These are phyloP conservation scores for Zosterops japonicus DNA, from an alignment of 2,113 vertebrate species.

Conservation along the genomic window DNA sequence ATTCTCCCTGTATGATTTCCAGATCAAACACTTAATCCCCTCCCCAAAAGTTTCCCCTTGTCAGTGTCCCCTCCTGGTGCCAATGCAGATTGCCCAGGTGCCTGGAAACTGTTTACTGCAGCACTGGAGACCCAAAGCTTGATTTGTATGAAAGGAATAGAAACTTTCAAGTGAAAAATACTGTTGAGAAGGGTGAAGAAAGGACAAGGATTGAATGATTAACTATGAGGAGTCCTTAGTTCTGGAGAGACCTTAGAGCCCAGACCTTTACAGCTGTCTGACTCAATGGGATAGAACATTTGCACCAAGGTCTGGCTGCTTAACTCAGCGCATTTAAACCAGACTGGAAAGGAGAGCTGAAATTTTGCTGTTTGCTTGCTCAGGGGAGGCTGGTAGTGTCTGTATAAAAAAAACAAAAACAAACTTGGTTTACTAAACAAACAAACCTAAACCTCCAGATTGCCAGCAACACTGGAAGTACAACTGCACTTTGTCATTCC, in stretches of 20 bases:
- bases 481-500: background rate
- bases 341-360: background rate
- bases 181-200: background rate
- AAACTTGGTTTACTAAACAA: background rate
- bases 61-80: background rate
- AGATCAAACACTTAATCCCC: background rate
- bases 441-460: background rate
- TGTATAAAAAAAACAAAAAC: rapidly evolving
- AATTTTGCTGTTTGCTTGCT: background rate
- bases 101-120: background rate
- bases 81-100: background rate
- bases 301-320: background rate
- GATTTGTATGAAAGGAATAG: background rate
- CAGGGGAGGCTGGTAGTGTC: background rate
- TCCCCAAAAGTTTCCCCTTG: background rate
- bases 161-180: background rate
- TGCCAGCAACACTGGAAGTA: background rate
- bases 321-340: background rate
- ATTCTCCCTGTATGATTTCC: background rate
- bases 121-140: background rate
- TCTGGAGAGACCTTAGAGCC: background rate
- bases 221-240: background rate
- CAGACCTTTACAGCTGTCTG: background rate
- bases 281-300: background rate
- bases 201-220: background rate